Evolutionary conservation across 2,888 invertebrate genomes (phyloP).

Genomic region (Kuschelorhynchus macadamiae): DNA sequence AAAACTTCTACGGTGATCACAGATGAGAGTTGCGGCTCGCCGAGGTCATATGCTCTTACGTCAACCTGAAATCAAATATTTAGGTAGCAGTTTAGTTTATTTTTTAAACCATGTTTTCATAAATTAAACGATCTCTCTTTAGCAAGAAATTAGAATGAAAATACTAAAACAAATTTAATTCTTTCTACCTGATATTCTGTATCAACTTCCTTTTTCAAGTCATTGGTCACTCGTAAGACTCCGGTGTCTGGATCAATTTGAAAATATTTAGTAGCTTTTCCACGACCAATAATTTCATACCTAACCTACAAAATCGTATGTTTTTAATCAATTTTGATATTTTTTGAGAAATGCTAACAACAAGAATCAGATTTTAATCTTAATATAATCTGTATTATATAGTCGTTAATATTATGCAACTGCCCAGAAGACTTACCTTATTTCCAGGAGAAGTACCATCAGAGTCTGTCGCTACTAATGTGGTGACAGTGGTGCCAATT

Average conservation of each 20-base stretch:
- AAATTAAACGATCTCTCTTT: no score
- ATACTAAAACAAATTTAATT: no score
- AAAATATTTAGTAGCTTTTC: conserved; percentile 88
- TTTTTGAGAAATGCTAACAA: no score
- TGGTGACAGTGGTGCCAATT: conserved; percentile 85
- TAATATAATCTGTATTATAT: no score
- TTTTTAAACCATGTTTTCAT: no score
- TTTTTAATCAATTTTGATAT: no score
- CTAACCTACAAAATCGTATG: conserved; percentile 70
- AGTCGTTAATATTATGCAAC: no score
- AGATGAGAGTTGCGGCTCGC: conserved; percentile 87
- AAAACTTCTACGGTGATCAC: conserved; percentile 86
- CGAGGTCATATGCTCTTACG: conserved; percentile 88
- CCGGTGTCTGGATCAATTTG: conserved; percentile 90
- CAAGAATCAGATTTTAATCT: no score
- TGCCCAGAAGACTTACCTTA: conserved; percentile 75
- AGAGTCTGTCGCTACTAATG: conserved; percentile 84
- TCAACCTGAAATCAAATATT: conserved; percentile 75
- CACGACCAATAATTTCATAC: conserved; percentile 87
- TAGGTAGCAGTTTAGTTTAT: no score
- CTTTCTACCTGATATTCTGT: conserved; percentile 84
- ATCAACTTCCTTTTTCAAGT: conserved; percentile 86
- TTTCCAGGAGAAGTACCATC: conserved; percentile 91
- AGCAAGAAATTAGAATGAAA: no score
- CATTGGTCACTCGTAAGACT: conserved; percentile 84